Base-by-base conservation (phyloP, 2,113 vertebrate genomes). In the Labrus mixtus region DNA sequence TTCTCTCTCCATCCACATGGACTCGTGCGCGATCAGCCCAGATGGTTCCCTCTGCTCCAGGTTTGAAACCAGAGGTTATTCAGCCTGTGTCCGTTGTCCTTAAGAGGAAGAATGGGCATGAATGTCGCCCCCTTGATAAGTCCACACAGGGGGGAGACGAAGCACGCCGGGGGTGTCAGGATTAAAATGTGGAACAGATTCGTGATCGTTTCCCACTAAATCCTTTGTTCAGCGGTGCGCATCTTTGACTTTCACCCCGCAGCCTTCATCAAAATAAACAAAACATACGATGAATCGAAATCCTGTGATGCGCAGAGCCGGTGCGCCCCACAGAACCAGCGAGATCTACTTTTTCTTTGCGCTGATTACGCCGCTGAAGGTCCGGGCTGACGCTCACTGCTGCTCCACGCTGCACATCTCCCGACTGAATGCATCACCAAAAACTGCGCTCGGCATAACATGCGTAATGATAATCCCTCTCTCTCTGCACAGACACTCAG, bases 201-300 rank as follows among this genome's bases (percentile, higher is more conserved):
- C 19, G 70, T 65, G 56, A 46, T 82, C 72, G 51, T 83, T 86
- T 87, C 53, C 33, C 57, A 48, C 55, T 84, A 90, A 89, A 91
- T 87, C 92, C 88, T 92, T 91, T 91, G 89, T 91, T 88, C 66
- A 75, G 76, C 60, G 46, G 73, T 75, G 85, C 84, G 76, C 84
- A 84, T 76, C 79, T 81, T 56, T 61, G 68, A 82, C 76, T 76
- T 75, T 79, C 72, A 66, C 60, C 73, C 72, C 22, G 60, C 82
- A 48, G 43, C 58, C 22, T 61, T 78, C 56, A 22, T 64, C 16
- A 51, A 78, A 81, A 87, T 22, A 48, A 65, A 76, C 48, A 33
- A 72, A 78, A 82, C 46, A 41, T 10, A 51, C 57, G 41, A 36
- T 22, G 20, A 16, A 29, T 68, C 3, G n/a, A 63, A 77, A 78